These are phyloP conservation scores for Scaptomyza cyrtandrae DNA, from an alignment of 2,888 invertebrate species.

Conservation along the genomic window DNA sequence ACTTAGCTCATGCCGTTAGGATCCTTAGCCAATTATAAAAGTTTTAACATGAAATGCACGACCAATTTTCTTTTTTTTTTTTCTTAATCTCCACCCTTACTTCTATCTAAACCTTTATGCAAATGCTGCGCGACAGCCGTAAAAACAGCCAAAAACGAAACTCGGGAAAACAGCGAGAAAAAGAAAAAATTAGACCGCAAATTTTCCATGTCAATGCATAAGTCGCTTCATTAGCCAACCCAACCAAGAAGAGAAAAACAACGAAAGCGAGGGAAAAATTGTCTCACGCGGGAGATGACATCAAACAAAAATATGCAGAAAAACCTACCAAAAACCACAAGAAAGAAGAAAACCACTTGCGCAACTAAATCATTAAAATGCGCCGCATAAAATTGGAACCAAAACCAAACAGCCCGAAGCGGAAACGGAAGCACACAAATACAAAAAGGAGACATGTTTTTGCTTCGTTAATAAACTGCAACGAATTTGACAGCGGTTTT, in stretches of 20 bases:
- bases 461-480: conserved; percentile 77
- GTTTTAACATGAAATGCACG: conserved; percentile 28
- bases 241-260: conserved; percentile 11
- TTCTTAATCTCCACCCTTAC: conserved; percentile 10
- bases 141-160: conserved; percentile 52
- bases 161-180: neutral
- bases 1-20: neutral
- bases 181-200: conserved; percentile 58
- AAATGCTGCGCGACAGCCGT: conserved; percentile 64
- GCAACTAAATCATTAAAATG: conserved; percentile 71
- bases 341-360: conserved; percentile 21
- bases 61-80: conserved; percentile 23
- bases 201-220: conserved; percentile 81
- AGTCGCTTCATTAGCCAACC: conserved; percentile 75
- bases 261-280: conserved; percentile 18
- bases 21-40: conserved; percentile 61
- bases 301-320: conserved; percentile 56
- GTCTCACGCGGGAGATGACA: conserved; percentile 55
- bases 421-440: conserved; percentile 32
- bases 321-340: conserved; percentile 14
- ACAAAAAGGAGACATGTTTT: conserved; percentile 68
- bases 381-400: conserved; percentile 25
- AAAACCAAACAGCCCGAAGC: conserved; percentile 20
- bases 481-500: conserved; percentile 53
- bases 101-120: conserved; percentile 48